phyloP scores from a whole-genome alignment of 2,113 vertebrate genomes.

The Meleagris gallopavo region DNA sequence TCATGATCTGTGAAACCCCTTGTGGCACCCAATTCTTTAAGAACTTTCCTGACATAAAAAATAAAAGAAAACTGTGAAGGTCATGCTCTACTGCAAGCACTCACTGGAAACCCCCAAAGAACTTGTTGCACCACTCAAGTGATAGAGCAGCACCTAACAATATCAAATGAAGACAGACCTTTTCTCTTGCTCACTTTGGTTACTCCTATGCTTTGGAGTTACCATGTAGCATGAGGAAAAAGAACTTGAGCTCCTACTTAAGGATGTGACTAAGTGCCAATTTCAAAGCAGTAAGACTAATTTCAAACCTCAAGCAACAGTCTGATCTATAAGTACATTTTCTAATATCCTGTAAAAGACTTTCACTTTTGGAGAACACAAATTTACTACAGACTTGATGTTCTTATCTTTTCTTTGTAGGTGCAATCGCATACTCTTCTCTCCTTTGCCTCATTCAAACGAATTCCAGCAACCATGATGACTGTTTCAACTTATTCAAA shows the following conservation, averaged over 20 bases:
- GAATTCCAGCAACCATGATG: background rate
- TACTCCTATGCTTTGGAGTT: background rate
- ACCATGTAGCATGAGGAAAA: background rate
- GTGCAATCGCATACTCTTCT: background rate
- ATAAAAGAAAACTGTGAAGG: background rate
- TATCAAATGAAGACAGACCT: background rate
- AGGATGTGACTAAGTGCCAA: background rate
- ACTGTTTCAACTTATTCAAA: background rate
- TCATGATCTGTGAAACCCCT: background rate
- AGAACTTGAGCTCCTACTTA: background rate
- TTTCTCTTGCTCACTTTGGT: background rate
- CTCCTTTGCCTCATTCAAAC: background rate
- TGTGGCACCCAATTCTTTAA: background rate
- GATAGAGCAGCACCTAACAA: background rate
- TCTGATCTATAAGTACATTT: background rate
- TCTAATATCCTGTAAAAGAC: background rate
- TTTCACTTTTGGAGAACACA: background rate
- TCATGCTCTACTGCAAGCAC: background rate
- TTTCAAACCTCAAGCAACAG: background rate
- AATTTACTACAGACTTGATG: background rate
- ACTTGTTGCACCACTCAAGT: background rate
- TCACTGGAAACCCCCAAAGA: background rate
- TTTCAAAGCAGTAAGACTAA: background rate
- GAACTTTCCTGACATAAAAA: background rate
- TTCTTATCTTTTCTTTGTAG: background rate